Evolutionary conservation across 2,888 invertebrate genomes (phyloP), one percentile per base, ranked within the genome.

Genomic region (Falcaria lacertinaria): DNA sequence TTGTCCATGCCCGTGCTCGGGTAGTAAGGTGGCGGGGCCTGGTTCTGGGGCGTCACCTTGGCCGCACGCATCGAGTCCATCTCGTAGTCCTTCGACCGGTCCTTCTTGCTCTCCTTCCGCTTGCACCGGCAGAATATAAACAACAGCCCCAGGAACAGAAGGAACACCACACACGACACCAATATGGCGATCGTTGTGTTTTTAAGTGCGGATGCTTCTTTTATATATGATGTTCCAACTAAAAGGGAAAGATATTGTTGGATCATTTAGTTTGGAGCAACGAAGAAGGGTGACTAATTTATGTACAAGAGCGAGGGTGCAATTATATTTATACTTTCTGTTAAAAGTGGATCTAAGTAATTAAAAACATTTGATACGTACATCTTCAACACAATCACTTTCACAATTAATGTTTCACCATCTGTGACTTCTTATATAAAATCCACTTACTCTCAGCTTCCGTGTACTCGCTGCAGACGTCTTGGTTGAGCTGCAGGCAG

Each of bases 1-100:
- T 97, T 97, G 83, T 97, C 97, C 91, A 96, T 93, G 0, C 96
- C 96, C 37, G 94, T 72, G 43, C 83, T 93, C n/a, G 96, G 96
- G 71, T 96, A 96, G 65, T 97, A 97, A 0, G 96, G 96, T 25
- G 96, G 96, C 15, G 96, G 96, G 1, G 96, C 95, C 68, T 95
- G 95, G 50, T 94, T 95, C 78, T 95, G 96, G 51, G 95, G 94
- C n/a, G 95, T 93, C 33, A 96, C 95, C 78, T 96, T 94, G 38
- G 95, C 94, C 14, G 96, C 95, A 44, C 95, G 91, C 54, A 95
- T 95, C 0, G 95, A 94, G 71, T 96, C 96, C 94, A 96, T 95
- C 87, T 97, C 97, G 76, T 96, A 96, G 77, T 97, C 96, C 82
- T 97, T 97, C 19, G 94, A 92, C 58, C 93, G 93, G 53, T 95